Conservation (phyloP, 1,140 invertebrate genomes). For the Ylistrum balloti region DNA sequence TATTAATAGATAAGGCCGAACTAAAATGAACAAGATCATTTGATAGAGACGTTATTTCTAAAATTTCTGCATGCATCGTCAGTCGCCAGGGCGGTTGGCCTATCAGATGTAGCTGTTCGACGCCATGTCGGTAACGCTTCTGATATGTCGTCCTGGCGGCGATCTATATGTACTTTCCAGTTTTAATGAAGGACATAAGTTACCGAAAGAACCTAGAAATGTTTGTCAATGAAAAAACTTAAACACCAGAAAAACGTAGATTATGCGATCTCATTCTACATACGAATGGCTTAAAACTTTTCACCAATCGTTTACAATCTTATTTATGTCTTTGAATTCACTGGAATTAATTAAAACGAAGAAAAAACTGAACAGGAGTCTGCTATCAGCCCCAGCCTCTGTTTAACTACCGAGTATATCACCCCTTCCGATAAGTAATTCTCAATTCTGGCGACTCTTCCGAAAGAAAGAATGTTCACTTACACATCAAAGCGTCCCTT, state of each 20-base stretch:
- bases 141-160: neutral
- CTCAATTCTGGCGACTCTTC: conserved; percentile 37
- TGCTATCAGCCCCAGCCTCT: neutral
- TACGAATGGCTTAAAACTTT: neutral
- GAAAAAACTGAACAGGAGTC: neutral
- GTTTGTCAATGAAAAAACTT: conserved; percentile 25
- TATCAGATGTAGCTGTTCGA: neutral
- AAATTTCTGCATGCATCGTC: neutral
- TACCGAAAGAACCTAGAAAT: neutral
- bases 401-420: conserved; percentile 26
- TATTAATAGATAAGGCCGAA: neutral
- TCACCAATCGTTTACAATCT: neutral
- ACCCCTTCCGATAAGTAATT: neutral
- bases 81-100: neutral
- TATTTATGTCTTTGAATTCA: conserved; percentile 34
- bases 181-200: conserved; percentile 20
- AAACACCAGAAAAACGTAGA: neutral
- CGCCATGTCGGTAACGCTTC: neutral
- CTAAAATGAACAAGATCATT: neutral
- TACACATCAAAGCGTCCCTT: conserved; percentile 32
- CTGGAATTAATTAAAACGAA: conserved; percentile 28
- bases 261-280: conserved; percentile 2
- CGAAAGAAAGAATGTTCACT: conserved; percentile 14
- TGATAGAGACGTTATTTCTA: neutral
- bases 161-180: conserved; percentile 29